Evolutionary conservation across 2,888 invertebrate genomes (phyloP).

Genomic region (Pristionchus arcanus): DNA sequence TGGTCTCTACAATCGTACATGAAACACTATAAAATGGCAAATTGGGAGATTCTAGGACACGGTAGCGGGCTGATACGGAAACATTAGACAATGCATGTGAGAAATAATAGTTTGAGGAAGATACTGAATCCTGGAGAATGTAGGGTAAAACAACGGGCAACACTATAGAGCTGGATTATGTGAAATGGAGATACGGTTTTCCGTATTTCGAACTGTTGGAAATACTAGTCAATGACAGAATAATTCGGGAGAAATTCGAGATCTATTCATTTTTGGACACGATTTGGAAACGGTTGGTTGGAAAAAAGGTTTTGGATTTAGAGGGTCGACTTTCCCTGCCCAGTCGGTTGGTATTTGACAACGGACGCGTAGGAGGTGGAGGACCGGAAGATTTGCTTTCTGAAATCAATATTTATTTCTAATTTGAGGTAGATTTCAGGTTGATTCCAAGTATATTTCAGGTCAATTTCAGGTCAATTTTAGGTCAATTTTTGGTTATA

Average conservation of each 20-base stretch:
- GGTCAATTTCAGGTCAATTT: neutral
- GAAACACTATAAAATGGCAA: neutral
- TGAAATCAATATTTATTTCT: neutral
- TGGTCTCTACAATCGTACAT: neutral
- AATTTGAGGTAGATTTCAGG: neutral
- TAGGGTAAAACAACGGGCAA: too few species aligned
- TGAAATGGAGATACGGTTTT: too few species aligned
- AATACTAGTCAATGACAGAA: too few species aligned
- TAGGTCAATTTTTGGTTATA: too few species aligned
- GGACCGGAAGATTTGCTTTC: slow-evolving; percentile 60
- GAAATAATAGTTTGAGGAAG: neutral
- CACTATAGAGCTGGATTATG: too few species aligned
- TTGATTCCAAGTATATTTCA: neutral
- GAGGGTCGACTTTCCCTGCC: slow-evolving; percentile 26
- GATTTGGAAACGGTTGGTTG: neutral
- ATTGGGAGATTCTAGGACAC: too few species aligned
- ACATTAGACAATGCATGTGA: too few species aligned
- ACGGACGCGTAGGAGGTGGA: slow-evolving; percentile 56
- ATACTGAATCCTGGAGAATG: too few species aligned
- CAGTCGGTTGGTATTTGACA: slow-evolving; percentile 11
- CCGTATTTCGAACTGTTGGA: too few species aligned
- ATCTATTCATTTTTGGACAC: neutral
- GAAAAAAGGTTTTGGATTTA: neutral
- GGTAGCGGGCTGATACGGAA: too few species aligned
- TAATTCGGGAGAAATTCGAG: neutral